These are phyloP conservation scores for Nomada ferruginata DNA, from an alignment of 2,888 invertebrate genomes.

Conservation along the genomic window DNA sequence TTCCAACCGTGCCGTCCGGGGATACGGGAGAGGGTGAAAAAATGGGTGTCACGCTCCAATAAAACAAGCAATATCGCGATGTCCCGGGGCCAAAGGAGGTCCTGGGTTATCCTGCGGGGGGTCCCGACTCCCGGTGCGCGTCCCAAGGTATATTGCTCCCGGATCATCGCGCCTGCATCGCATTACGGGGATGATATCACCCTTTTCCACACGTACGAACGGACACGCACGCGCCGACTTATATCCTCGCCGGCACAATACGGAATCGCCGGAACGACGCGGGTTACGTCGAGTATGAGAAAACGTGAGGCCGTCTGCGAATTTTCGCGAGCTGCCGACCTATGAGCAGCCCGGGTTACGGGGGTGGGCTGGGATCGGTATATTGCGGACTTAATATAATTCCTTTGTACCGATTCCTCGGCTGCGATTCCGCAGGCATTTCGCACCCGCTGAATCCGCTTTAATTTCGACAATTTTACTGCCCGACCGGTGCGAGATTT, in stretches of 20 bases:
- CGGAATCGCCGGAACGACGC: slow-evolving; percentile 49
- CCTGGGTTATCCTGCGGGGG: slow-evolving; percentile 71
- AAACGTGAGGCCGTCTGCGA: slow-evolving; percentile 54
- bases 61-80: slow-evolving; percentile 83
- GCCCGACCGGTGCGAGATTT: not conserved
- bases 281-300: slow-evolving; percentile 54
- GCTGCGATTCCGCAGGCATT: slow-evolving; percentile 5
- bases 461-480: not conserved
- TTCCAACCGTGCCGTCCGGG: not conserved
- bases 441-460: not conserved
- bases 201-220: slow-evolving; percentile 75
- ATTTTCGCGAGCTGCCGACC: slow-evolving; percentile 43
- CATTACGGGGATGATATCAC: slow-evolving; percentile 82
- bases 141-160: slow-evolving; percentile 79
- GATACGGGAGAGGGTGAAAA: slow-evolving; percentile 58
- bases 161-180: slow-evolving; percentile 83
- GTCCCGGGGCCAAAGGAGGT: slow-evolving; percentile 79
- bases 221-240: slow-evolving; percentile 61
- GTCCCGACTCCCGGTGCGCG: slow-evolving; percentile 63
- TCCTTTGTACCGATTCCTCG: slow-evolving; percentile 61
- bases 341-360: not conserved
- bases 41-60: slow-evolving; percentile 82
- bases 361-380: slow-evolving; percentile 38
- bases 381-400: slow-evolving; percentile 74
- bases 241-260: slow-evolving; percentile 65